These are phyloP conservation scores for Peromyscus attwateri DNA, from an alignment of 2,797 vertebrate species.

Conservation along the genomic window DNA sequence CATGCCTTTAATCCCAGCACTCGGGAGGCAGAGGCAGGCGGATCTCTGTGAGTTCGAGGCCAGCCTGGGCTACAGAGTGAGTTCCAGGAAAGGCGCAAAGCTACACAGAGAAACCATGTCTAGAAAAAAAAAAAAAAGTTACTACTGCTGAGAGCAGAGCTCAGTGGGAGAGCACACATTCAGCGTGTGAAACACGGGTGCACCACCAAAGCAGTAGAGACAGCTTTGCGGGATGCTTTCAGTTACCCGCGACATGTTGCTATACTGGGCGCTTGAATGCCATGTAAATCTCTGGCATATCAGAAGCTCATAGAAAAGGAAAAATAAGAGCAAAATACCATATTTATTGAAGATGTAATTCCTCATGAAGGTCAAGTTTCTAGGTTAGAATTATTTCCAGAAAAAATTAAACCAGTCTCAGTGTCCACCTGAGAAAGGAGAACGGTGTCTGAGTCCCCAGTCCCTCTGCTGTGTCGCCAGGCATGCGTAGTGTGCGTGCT, in stretches of 20 bases:
- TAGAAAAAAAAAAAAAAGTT: too few species aligned
- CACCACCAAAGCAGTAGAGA: neutral
- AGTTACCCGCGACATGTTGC: constrained; percentile 43
- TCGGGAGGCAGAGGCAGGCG: too few species aligned
- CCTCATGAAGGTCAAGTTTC: constrained; percentile 45
- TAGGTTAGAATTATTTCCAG: constrained; percentile 30
- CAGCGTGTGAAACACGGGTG: neutral
- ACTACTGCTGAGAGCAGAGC: neutral
- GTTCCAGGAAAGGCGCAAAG: too few species aligned
- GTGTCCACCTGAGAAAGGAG: neutral
- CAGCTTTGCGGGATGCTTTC: neutral
- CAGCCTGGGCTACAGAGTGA: too few species aligned
- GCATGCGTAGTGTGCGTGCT: neutral
- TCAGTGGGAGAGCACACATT: neutral
- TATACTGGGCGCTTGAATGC: neutral
- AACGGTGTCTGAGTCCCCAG: constrained; percentile 41
- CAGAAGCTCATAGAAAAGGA: constrained; percentile 27
- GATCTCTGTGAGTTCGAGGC: too few species aligned
- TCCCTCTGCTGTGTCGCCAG: neutral
- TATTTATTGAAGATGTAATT: neutral
- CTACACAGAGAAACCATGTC: too few species aligned
- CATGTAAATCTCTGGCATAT: constrained; percentile 36
- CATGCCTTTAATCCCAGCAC: too few species aligned
- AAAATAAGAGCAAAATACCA: neutral
- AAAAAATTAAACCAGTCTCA: neutral